Evolutionary conservation across 2,888 invertebrate genomes (phyloP).

Genomic region (Clistopyga incitator): DNA sequence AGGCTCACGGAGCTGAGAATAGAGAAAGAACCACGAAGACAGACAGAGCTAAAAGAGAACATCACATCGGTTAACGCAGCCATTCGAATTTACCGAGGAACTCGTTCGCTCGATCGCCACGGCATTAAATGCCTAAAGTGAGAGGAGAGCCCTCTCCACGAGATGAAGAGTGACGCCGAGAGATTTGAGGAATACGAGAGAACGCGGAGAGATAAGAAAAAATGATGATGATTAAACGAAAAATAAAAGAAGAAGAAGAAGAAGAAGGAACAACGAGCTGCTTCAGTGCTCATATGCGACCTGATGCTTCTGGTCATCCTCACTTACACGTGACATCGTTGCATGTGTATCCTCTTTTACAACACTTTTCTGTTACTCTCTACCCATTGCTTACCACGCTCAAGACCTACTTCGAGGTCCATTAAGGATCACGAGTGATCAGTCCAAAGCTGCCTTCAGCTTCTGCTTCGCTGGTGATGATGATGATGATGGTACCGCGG

Average conservation of each 20-base stretch:
- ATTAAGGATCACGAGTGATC: constrained; percentile 74
- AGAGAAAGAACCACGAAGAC: constrained; percentile 19
- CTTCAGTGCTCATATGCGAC: constrained; percentile 47
- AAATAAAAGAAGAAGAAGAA: too few species aligned
- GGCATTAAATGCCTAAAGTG: constrained; percentile 28
- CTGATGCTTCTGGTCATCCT: constrained; percentile 24
- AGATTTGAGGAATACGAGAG: constrained; percentile 24
- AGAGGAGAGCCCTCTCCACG: constrained; percentile 11
- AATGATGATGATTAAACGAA: constrained; percentile 37
- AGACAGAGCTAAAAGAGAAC: constrained; percentile 51
- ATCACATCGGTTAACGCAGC: constrained; percentile 7
- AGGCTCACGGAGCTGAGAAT: constrained; percentile 5
- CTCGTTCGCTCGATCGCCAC: neutral
- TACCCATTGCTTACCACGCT: constrained; percentile 60
- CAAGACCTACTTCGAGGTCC: constrained; percentile 79
- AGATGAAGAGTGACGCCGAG: constrained; percentile 13
- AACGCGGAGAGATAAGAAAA: constrained; percentile 3
- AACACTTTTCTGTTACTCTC: constrained; percentile 68
- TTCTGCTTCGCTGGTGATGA: constrained; percentile 16
- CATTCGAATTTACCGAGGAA: constrained; percentile 25
- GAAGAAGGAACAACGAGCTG: constrained; percentile 29
- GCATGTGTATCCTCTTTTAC: constrained; percentile 62
- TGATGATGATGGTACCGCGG: constrained; percentile 39
- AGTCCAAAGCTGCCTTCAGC: constrained; percentile 49
- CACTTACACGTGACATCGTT: constrained; percentile 34